phyloP scores from a whole-genome alignment of 2,113 vertebrate species.

The Pandion haliaetus region DNA sequence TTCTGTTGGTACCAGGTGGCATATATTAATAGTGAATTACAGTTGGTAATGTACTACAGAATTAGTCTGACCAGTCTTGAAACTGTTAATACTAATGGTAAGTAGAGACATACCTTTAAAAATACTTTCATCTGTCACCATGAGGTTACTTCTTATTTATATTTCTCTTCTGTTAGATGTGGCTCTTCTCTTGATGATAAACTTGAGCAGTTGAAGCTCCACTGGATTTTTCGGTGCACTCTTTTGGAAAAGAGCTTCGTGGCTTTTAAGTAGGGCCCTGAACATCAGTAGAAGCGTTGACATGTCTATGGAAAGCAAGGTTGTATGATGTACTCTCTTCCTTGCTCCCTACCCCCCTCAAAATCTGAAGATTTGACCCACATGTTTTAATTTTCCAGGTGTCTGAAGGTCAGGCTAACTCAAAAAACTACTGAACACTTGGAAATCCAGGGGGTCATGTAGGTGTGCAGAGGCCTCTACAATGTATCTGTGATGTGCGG shows the following conservation, averaged over 20 bases:
- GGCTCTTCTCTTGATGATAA: background rate
- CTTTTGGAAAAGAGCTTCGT: background rate
- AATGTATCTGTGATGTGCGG: background rate
- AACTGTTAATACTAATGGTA: background rate
- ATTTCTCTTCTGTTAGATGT: background rate
- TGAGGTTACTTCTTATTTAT: background rate
- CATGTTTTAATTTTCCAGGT: background rate
- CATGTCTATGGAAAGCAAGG: background rate
- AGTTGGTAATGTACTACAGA: background rate
- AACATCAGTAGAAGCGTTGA: background rate
- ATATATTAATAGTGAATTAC: background rate
- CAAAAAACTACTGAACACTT: background rate
- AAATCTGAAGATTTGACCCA: background rate
- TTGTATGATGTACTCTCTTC: background rate
- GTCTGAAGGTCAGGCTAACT: background rate
- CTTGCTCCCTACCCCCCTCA: background rate
- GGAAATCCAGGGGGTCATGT: background rate
- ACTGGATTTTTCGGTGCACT: background rate
- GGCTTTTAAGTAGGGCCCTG: background rate
- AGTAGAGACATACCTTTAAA: background rate
- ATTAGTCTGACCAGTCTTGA: background rate
- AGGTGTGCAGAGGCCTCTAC: background rate
- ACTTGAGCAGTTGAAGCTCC: background rate
- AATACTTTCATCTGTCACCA: background rate
- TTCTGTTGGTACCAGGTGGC: background rate